Conservation (phyloP, 92 coral and sea anemone species). For the Parazoanthus swiftii region DNA sequence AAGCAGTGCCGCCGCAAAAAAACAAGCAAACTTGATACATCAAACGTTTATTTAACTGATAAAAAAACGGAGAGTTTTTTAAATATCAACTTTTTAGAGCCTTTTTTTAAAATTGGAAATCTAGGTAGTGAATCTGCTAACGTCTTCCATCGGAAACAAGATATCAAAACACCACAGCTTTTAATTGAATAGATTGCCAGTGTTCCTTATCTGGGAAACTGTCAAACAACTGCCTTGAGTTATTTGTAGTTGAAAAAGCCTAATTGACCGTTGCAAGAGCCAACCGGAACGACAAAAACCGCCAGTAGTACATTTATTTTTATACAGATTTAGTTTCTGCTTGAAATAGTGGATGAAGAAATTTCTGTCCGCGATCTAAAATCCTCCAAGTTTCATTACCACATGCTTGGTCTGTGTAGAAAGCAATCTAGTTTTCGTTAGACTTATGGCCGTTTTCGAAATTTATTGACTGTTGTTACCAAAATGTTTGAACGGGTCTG, state of each 20-base stretch:
- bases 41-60: not conserved
- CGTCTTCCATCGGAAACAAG: not conserved
- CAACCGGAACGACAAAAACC: not conserved
- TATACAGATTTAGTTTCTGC: not conserved
- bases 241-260: not conserved
- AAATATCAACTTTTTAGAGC: not conserved
- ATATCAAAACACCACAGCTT: not conserved
- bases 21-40: not conserved
- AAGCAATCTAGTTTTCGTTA: too few relatives aligned
- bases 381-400: too few relatives aligned
- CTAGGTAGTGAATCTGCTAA: not conserved
- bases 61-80: too few relatives aligned
- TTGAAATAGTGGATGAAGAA: not conserved
- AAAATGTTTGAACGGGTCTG: too few relatives aligned
- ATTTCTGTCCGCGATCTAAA: not conserved
- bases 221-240: not conserved
- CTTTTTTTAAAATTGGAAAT: too few relatives aligned
- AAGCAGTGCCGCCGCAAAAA: too few relatives aligned
- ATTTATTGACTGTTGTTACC: too few relatives aligned
- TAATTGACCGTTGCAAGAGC: not conserved
- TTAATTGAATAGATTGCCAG: not conserved
- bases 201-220: not conserved
- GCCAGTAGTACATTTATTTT: not conserved
- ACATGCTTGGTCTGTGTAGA: too few relatives aligned
- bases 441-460: too few relatives aligned